phyloP scores from a whole-genome alignment of 37 sponge, comb jelly and placozoan species.

The Cladorhizidae sp. region DNA sequence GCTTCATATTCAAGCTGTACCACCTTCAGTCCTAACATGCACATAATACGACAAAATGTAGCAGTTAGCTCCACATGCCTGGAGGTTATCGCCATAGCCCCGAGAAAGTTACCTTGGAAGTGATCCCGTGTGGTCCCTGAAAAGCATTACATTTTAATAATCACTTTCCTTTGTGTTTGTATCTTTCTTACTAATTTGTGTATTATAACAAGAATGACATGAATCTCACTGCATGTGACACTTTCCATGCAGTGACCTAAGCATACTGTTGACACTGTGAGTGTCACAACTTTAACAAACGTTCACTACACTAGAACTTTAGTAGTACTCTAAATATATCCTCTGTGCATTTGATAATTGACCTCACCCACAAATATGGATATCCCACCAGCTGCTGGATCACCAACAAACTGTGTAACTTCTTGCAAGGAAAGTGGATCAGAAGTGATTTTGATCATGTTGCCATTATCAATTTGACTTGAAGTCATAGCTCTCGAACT shows the following conservation, averaged over 20 bases:
- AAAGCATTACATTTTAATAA: background rate
- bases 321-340: no score
- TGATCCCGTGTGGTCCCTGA: background rate
- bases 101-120: background rate
- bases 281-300: no score
- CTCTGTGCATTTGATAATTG: no score
- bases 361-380: constrained; percentile 78
- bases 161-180: no score
- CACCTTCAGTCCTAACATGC: constrained; percentile 45
- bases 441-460: constrained; percentile 41
- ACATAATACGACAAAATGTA: no score
- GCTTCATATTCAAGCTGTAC: constrained; percentile 90
- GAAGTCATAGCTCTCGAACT: background rate
- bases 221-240: no score
- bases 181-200: no score
- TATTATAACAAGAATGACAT: no score
- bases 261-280: no score
- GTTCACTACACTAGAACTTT: no score
- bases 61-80: background rate
- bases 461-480: background rate
- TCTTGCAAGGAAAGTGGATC: constrained; percentile 43
- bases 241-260: no score
- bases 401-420: constrained; percentile 38
- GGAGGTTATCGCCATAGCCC: background rate
- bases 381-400: constrained; percentile 67